Evolutionary conservation across 2,797 vertebrate species (phyloP), one percentile per base, ranked within the genome.

Genomic region (Morus bassanus): DNA sequence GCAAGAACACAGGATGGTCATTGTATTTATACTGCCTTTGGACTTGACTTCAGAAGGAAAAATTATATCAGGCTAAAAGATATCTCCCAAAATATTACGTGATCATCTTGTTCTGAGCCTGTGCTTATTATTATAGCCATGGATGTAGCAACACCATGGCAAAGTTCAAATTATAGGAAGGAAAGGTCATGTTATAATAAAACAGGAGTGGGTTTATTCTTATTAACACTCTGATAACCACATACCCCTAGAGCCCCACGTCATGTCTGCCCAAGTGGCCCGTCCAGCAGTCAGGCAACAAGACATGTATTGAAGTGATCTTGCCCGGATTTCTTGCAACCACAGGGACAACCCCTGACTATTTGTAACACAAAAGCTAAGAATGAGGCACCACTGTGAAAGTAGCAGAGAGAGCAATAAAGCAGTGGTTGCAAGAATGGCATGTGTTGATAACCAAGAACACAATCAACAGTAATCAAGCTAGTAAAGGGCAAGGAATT

Each of bases 231-330:
- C n/a, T 70, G 39, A 37, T 11, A n/a, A 6, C 53, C 91, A 43
- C 6, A 0, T 1, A 35, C 6, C 11, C 41, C 35, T 33, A 11
- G 14, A 72, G 53, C n/a, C 56, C 19, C 13, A 69, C 39, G 28
- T 35, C 37, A 7, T 0, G 0, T 2, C 37, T 13, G 54, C 4
- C 53, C 63, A 1, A 39, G 24, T 1, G 11, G 8, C 4, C 37
- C 19, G 1, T 19, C 46, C 75, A 67, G 46, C 11, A 6, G 11
- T 6, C 46, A 28, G 43, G 30, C n/a, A 23, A 22, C 39, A 5
- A 18, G 53, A 28, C 14, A 7, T 0, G 10, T 12, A 23, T 0
- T 15, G 59, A 56, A 23, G 13, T 6, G 18, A 75, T 28, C 37
- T 18, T 6, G 1, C 24, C 28, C 21, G 4, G 13, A 11, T 37